Percentiles rank a stretch among this genome's conserved stretches.
Evolutionary conservation across 2,113 vertebrate genomes (phyloP).

Genomic region (Progne subis): DNA sequence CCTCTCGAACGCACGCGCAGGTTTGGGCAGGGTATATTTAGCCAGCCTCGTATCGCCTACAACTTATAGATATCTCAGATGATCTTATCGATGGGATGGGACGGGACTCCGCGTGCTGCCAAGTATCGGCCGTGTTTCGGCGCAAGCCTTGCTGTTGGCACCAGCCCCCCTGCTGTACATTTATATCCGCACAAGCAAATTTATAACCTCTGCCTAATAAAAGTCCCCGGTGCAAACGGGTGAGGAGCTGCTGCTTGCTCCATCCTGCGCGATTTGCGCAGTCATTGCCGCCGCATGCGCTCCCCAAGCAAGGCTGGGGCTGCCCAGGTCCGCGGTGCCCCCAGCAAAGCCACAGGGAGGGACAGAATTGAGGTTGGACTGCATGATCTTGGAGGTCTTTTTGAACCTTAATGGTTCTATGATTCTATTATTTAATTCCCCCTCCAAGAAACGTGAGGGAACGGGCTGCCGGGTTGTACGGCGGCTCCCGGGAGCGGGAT

Average conservation of each 20-base stretch:
- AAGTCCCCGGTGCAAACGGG: background rate
- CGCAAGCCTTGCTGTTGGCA: background rate
- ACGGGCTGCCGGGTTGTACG: fast-evolving
- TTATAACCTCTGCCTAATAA: conserved; percentile 26
- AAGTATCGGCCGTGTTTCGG: background rate
- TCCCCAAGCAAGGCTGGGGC: background rate
- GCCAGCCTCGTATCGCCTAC: background rate
- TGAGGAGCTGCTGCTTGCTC: background rate
- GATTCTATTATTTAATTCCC: background rate
- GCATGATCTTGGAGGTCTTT: background rate
- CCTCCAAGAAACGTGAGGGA: background rate
- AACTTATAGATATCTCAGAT: background rate
- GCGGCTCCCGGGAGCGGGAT: fast-evolving
- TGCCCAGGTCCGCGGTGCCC: background rate
- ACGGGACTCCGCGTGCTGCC: conserved; percentile 36
- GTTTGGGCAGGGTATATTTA: conserved; percentile 64
- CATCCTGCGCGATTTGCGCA: fast-evolving
- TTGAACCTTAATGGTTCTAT: background rate
- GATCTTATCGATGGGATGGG: background rate
- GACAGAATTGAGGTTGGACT: background rate
- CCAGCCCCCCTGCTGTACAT: background rate
- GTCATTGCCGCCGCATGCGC: fast-evolving
- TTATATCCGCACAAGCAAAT: background rate
- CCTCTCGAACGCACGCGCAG: conserved; percentile 35
- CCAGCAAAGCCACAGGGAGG: background rate